Conservation (phyloP, 1,140 invertebrate species). For the Callitettix versicolor region DNA sequence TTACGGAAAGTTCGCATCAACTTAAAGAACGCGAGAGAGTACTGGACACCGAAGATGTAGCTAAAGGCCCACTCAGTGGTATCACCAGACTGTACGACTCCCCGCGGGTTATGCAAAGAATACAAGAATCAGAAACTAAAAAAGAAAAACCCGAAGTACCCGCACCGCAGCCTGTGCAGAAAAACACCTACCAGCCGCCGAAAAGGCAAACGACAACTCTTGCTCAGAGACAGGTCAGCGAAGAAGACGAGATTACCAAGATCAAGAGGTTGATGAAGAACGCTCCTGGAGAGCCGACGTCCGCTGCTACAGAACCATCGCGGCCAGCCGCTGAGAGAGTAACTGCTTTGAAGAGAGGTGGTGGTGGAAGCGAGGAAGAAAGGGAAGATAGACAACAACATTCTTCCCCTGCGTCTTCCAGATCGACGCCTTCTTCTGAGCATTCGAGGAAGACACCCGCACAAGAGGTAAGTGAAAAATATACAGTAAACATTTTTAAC, state of each 20-base stretch:
- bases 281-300: slow-evolving; percentile 41
- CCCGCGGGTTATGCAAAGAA: slow-evolving; percentile 74
- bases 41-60: slow-evolving; percentile 79
- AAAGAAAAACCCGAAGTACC: slow-evolving; percentile 52
- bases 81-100: slow-evolving; percentile 83
- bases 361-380: slow-evolving; percentile 25
- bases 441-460: slow-evolving; percentile 30
- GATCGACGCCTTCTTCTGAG: slow-evolving; percentile 19
- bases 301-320: slow-evolving; percentile 44
- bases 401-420: slow-evolving; percentile 17
- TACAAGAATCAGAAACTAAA: slow-evolving; percentile 65
- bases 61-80: slow-evolving; percentile 73
- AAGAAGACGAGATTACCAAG: slow-evolving; percentile 80
- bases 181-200: slow-evolving; percentile 21
- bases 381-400: slow-evolving; percentile 15
- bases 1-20: slow-evolving; percentile 27
- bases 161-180: slow-evolving; percentile 38
- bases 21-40: slow-evolving; percentile 65
- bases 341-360: slow-evolving; percentile 31
- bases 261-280: slow-evolving; percentile 81
- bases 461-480: slow-evolving; percentile 25
- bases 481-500: background rate
- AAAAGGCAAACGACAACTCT: slow-evolving; percentile 25
- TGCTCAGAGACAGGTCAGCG: slow-evolving; percentile 55
- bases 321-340: slow-evolving; percentile 38